These are phyloP conservation scores for Polyodon spathula DNA, from an alignment of 2,113 vertebrate genomes.

Conservation along the genomic window DNA sequence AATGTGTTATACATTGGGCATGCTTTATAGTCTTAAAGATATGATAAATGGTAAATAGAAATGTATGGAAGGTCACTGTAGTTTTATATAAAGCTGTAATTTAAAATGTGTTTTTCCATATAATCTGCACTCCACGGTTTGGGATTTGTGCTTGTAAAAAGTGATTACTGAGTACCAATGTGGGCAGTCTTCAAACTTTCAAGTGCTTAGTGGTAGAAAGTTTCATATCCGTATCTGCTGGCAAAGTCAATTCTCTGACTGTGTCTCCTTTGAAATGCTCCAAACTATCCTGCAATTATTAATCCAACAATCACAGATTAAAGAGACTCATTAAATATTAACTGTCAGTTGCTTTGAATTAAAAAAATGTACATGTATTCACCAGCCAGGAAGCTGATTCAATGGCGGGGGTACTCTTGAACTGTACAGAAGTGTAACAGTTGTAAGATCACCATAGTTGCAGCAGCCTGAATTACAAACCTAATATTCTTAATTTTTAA, in stretches of 20 bases:
- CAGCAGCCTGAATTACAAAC: constrained; percentile 5
- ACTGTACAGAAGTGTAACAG: not conserved
- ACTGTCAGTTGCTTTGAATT: constrained; percentile 16
- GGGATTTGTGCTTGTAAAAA: no score
- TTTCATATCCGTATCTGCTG: not conserved
- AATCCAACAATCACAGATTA: constrained; percentile 23
- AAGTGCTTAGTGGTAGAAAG: not conserved
- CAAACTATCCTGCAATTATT: constrained; percentile 14
- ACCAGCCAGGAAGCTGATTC: constrained; percentile 13
- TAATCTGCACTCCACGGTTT: no score
- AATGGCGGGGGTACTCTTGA: not conserved
- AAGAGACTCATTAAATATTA: constrained; percentile 19
- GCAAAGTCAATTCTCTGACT: no score
- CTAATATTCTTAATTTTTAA: constrained; percentile 21
- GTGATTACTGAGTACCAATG: no score
- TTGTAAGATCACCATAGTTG: not conserved
- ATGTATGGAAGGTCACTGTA: not conserved
- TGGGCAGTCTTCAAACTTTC: not conserved
- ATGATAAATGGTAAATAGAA: not conserved
- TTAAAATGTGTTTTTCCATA: no score
- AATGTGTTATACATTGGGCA: no score
- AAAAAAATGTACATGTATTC: constrained; percentile 17
- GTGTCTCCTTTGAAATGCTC: constrained; percentile 5
- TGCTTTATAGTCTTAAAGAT: not conserved
- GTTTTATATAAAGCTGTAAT: no score